Percentiles rank a stretch among this genome's conserved stretches.
phyloP scores from a whole-genome alignment of 2,113 vertebrate species.

The Lathamus discolor region DNA sequence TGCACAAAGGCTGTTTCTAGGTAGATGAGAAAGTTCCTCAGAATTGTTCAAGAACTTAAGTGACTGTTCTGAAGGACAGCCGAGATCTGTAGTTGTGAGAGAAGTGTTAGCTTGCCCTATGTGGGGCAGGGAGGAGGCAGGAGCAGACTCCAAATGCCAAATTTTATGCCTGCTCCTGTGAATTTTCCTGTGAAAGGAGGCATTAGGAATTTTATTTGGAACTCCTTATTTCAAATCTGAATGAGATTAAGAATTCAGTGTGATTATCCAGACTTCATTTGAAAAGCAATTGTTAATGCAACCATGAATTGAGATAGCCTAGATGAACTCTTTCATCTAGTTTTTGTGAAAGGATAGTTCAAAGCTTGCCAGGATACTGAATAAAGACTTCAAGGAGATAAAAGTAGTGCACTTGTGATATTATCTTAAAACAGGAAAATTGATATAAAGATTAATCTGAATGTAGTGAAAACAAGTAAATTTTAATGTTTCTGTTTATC shows the following conservation, averaged over 20 bases:
- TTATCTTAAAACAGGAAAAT: not conserved
- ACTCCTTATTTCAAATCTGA: not conserved
- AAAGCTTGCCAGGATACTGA: not conserved
- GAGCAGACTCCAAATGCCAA: not conserved
- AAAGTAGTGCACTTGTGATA: not conserved
- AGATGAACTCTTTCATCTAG: conserved; percentile 27
- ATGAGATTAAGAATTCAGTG: not conserved
- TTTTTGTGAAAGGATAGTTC: conserved; percentile 11
- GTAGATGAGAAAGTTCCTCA: not conserved
- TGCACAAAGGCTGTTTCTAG: not conserved
- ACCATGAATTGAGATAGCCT: conserved; percentile 6
- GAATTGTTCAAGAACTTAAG: not conserved
- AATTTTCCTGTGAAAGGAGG: not conserved
- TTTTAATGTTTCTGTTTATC: not conserved
- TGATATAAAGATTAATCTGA: not conserved
- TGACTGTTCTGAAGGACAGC: not conserved
- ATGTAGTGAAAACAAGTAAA: not conserved
- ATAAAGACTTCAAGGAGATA: conserved; percentile 7
- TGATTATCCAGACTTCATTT: conserved; percentile 10
- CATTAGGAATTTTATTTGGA: not conserved
- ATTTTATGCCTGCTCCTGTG: not conserved
- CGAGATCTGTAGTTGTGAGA: not conserved
- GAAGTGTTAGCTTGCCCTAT: not conserved
- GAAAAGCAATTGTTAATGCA: conserved; percentile 25
- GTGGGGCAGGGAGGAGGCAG: not conserved